Base-by-base conservation (phyloP, 2,797 vertebrate species). In the Steatocranus sp. region DNA sequence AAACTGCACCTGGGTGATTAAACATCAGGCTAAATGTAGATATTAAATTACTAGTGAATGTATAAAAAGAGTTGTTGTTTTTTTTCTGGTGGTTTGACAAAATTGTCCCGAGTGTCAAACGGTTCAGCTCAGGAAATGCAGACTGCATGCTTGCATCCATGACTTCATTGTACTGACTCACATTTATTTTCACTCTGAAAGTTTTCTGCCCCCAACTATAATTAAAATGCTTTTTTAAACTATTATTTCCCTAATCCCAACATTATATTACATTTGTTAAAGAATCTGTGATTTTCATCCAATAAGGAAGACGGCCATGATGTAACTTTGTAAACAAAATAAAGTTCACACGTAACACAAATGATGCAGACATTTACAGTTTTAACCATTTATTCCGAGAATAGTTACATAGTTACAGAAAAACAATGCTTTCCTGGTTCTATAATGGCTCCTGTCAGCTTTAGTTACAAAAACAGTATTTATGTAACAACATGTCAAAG, bases 391-490 rank as follows among this genome's bases (percentile, higher is more conserved):
- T 95, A 95, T 94, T 95, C 30, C 83, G 92, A 92, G 91, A 95
- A 94, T 94, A 88, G 43, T 92, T 88, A 93, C 79, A 93, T 92
- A 94, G 95, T 94, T 94, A 95, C 92, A 95, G 79, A 76, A 90
- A 89, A 83, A 80, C 4, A 49, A 91, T 90, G 84, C 81, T 90
- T 92, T 63, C 38, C 92, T 79, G 93, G 91, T 94, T 87, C 90
- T 93, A 89, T 79, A 90, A 92, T 91, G 93, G 92, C 91, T 95
- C 93, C 80, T 53, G 74, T 87, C 84, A 90, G 90, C 91, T 56
- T 91, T 81, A 89, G 79, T 81, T 86, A 88, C 79, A 91, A 93
- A 87, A 92, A 82, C 41, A 75, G 8, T 54, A 61, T 3, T 77
- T 75, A 88, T 83, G 82, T 84, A 89, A 87, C 17, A 79, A 78